Base-by-base conservation (phyloP, 2,797 vertebrate genomes). In the Todus mexicanus region DNA sequence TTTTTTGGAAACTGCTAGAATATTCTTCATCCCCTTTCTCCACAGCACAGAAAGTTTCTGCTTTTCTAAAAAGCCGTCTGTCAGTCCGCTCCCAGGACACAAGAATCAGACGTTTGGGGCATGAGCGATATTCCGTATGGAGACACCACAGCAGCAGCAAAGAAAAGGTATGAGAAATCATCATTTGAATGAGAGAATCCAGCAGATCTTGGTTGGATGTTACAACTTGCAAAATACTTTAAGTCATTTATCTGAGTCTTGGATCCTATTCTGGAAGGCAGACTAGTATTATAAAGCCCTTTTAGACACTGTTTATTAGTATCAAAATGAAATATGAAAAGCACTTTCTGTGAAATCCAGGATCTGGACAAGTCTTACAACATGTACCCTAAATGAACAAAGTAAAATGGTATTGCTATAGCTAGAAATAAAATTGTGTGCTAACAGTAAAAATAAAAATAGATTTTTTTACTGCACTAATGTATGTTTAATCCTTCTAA, bases 311-410 rank as follows among this genome's bases (percentile, higher is more conserved):
- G 90, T 89, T 96, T 96, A 94, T 93, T 75, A 93, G 63, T 65
- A 91, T 59, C 6, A 80, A 92, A 85, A 96, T 94, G 92, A 95
- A 95, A 93, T 75, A 94, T 72, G 84, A 89, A 87, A 92, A 85
- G 82, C 31, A 93, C 72, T 94, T 94, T 78, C 83, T 77, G 42
- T 63, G 90, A 93, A 93, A 90, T 66, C 75, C 63, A 83, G 59
- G 53, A 85, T 77, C 76, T 72, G 63, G 71, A 85, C 18, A 75
- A 87, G n/a, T 90, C 51, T 63, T 71, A 31, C 5, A 91, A 84
- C 2, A 29, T 22, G 7, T 45, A 83, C 13, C 10, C 37, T 85
- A 89, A 82, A 54, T 68, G 64, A 69, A 89, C n/a, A 38, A 61
- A 90, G 61, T 43, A 71, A 90, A 96, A 89, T 15, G 18, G 37